Percentiles rank a stretch among this genome's conserved stretches.
phyloP scores from a whole-genome alignment of 1,140 invertebrate genomes.

The Cyclargus thomasi region DNA sequence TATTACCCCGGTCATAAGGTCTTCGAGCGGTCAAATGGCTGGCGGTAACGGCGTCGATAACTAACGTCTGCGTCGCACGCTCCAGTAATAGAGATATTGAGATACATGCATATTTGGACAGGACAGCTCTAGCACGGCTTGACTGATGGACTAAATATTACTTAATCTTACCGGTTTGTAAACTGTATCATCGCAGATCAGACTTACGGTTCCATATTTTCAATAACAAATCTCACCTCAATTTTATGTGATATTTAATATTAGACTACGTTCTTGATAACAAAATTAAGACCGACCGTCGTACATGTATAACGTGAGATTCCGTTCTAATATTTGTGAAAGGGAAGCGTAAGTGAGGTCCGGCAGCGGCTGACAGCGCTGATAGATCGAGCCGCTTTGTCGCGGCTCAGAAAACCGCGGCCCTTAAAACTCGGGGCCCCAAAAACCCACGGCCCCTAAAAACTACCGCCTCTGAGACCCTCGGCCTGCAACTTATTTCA shows the following conservation, averaged over 20 bases:
- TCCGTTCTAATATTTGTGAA: neutral
- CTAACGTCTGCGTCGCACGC: neutral
- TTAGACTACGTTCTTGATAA: too few relatives aligned
- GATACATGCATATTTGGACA: neutral
- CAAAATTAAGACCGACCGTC: neutral
- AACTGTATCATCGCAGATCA: neutral
- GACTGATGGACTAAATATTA: too few relatives aligned
- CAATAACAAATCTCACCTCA: too few relatives aligned
- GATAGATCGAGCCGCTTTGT: slow-evolving; percentile 18
- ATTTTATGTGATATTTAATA: too few relatives aligned
- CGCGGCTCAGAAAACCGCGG: neutral
- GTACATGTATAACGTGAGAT: neutral
- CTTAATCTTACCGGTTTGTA: too few relatives aligned
- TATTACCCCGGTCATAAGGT: neutral
- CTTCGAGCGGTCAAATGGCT: neutral
- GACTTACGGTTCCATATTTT: too few relatives aligned
- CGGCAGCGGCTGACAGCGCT: slow-evolving; percentile 14
- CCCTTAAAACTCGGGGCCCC: neutral
- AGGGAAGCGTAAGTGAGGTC: slow-evolving; percentile 14
- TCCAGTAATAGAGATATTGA: neutral
- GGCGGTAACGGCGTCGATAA: neutral
- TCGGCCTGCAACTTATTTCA: slow-evolving; percentile 20
- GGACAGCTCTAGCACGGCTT: neutral
- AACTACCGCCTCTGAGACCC: too few relatives aligned
- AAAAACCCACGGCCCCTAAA: neutral